Evolutionary conservation across 2,113 vertebrate genomes (phyloP), one percentile per base, ranked within the genome.

Genomic region (Galeopterus variegatus): DNA sequence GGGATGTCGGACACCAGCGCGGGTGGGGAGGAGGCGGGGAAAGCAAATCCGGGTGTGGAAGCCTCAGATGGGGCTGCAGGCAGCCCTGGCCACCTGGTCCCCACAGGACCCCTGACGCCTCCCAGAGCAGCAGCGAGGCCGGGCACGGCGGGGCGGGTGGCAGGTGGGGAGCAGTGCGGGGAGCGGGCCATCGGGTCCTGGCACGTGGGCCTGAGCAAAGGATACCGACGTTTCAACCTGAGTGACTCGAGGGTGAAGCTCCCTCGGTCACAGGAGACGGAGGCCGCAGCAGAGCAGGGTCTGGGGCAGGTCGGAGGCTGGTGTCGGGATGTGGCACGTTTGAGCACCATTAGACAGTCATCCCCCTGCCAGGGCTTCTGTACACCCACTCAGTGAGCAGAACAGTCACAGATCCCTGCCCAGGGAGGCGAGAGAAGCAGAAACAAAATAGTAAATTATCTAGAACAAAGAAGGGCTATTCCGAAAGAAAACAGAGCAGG

Each of bases 311-410:
- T 28, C 1, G 17, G 6, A 52, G 10, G 10, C 18, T 26, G 28
- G 60, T 0, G 18, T 3, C 1, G 13, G 70, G 18, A 8, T 4
- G 0, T 10, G 23, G 21, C 10, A 0, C 31, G 12, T 11, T 2
- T 8, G 28, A 18, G 75, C 84, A 0, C 65, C 13, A 0, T 6
- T 0, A 2, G 70, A 36, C 64, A 1, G 1, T 28, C 28, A 14
- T 33, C 36, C 50, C 11, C 9, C 23, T 33, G 0, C 56, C 75
- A 2, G 1, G 0, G 19, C 15, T 11, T 4, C 1, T 9, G 2
- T 4, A 24, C 1, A 1, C 67, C 48, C 14, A 2, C 48, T 3
- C 10, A 1, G 19, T 1, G 48, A 13, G 1, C 41, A 6, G 2
- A 28, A 8, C 5, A 31, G 75, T 72, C 81, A 3, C 17, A 3